Evolutionary conservation across 1,140 invertebrate species (phyloP), one percentile per base, ranked within the genome.

Genomic region (Brachionus calyciflorus): DNA sequence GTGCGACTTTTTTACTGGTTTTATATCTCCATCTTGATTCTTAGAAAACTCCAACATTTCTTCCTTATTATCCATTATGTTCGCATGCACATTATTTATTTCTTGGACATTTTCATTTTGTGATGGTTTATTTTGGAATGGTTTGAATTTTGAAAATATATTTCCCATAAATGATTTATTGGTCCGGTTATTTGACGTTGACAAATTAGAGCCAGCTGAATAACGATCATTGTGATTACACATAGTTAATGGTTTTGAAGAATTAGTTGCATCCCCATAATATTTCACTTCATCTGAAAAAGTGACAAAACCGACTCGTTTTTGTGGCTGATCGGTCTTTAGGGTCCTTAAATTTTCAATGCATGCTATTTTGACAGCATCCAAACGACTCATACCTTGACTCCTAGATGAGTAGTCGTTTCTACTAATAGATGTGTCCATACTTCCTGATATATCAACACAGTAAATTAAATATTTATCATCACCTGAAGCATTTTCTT

Each of bases 401-500:
- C 21, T 80, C n/a, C n/a, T n/a, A n/a, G n/a, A n/a, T 78, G 12
- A 9, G 30, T 17, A 12, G 4, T 76, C 80, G 78, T 28, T 80
- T 78, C 81, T 80, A 81, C 48, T 79, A 76, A 76, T 79, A 80
- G 81, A 60, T 19, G 44, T 33, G 2, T 77, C 57, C 83, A 84
- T 84, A 19, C 82, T 83, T 3, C 80, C 80, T 78, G 82, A 83
- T 41, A 83, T 80, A 70, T 84, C 83, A 77, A 84, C 80, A 77
- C 82, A 83, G 73, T 82, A 84, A 12, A 40, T 78, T 46, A 68
- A n/a, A 19, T 77, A 76, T 57, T 78, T 81, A 60, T 79, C 78
- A 17, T 44, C 75, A 28, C 60, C 77, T 73, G 73, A 77, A 5
- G 21, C 65, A 2, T 69, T 75, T n/a, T 21, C 46, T 30, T 77